Evolutionary conservation across 2,888 invertebrate genomes (phyloP).

Genomic region (Ethmia dodecea): DNA sequence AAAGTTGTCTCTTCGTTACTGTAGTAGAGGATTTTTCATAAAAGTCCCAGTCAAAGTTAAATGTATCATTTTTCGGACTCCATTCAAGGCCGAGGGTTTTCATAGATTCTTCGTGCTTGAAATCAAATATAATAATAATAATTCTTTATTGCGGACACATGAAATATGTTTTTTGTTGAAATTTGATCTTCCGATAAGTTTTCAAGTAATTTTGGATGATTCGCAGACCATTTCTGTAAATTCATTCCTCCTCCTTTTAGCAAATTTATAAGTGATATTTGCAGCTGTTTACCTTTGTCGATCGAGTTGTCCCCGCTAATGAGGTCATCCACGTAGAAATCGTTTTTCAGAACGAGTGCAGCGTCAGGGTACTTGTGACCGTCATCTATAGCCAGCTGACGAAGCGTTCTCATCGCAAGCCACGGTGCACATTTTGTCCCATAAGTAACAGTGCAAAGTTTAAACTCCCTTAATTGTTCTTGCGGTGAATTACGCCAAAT

Average conservation of each 20-base stretch:
- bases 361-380: conserved; percentile 4
- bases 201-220: conserved; percentile 3
- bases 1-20: conserved; percentile 13
- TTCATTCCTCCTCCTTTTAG: conserved; percentile 9
- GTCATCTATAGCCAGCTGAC: conserved; percentile 7
- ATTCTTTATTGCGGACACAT: no score
- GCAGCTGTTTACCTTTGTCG: conserved; percentile 1
- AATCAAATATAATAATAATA: no score
- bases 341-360: conserved; percentile 1
- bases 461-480: background rate
- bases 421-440: conserved; percentile 7
- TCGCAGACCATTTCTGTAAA: conserved; percentile 12
- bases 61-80: conserved; percentile 10
- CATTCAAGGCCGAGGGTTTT: conserved; percentile 14
- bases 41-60: conserved; percentile 12
- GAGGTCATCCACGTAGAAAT: conserved; percentile 7
- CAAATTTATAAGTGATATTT: conserved; percentile 3
- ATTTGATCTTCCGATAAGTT: conserved; percentile 6
- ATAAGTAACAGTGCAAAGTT: conserved; percentile 8
- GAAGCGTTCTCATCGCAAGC: conserved; percentile 6
- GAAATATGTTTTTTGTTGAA: background rate
- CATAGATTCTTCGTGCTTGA: conserved; percentile 1
- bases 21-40: background rate
- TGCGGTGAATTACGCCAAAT: conserved; percentile 10
- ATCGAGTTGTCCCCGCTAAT: conserved; percentile 2